phyloP scores from a whole-genome alignment of 2,888 invertebrate species.

The Hesperia comma region DNA sequence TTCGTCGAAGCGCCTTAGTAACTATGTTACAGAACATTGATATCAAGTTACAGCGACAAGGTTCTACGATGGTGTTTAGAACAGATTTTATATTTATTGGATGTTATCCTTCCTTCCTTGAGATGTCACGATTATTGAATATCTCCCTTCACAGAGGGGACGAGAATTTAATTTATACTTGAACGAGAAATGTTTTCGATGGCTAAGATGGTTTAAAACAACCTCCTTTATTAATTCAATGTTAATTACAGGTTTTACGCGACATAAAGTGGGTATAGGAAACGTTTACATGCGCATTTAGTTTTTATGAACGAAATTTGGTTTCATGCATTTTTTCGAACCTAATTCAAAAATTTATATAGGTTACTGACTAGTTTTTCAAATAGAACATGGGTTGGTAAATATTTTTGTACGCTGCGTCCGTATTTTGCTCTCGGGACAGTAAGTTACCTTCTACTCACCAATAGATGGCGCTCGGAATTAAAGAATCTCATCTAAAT shows the following conservation, averaged over 20 bases:
- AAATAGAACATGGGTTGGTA: not conserved
- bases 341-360: not conserved
- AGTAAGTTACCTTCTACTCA: constrained; percentile 44
- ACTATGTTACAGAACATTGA: not conserved
- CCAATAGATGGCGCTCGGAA: constrained; percentile 48
- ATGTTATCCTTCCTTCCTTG: constrained; percentile 43
- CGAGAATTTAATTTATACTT: constrained; percentile 29
- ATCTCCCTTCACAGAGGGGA: constrained; percentile 38
- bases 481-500: not conserved
- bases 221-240: constrained; percentile 29
- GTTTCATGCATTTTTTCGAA: not conserved
- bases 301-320: too few species aligned
- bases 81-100: constrained; percentile 50
- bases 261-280: not conserved
- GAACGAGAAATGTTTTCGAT: constrained; percentile 37
- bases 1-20: constrained; percentile 29
- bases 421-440: not conserved
- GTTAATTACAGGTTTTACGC: constrained; percentile 14
- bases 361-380: not conserved
- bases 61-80: constrained; percentile 46
- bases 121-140: constrained; percentile 42
- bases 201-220: constrained; percentile 37
- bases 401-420: too few species aligned
- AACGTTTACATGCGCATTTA: not conserved
- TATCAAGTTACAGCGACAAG: constrained; percentile 42